Base-by-base conservation (phyloP, 2,113 vertebrate species). In the Otocyon megalotis region DNA sequence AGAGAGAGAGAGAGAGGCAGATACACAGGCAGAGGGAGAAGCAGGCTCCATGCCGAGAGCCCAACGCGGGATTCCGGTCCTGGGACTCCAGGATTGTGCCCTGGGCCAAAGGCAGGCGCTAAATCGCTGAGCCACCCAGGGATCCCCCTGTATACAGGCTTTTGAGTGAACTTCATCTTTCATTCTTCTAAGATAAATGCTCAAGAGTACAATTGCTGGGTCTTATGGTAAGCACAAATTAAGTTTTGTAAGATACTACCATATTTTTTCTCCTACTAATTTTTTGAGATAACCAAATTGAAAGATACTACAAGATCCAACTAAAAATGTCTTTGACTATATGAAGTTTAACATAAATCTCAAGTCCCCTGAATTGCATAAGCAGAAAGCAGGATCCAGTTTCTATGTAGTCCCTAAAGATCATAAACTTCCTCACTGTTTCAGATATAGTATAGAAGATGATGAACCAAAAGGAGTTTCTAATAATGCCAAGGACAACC, bases 141-240 rank as follows among this genome's bases (percentile, higher is more conserved):
- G 43, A 43, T 43, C 43, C 43, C 43, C 43, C 43, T 35, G 15
- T 58, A n/a, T 12, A 13, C 3, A 37, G n/a, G 22, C 13, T 90
- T 81, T 88, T 60, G 32, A 54, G 22, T 35, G 56, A 81, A 54
- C 6, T 28, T 26, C 35, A 1, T 4, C 50, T 95, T 90, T 93
- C 43, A 74, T 22, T 93, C 77, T 6, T 82, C 20, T 65, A 35
- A 35, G 37, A 83, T 79, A 72, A 84, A 76, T 17, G 2, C 17
- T 87, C 32, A 32, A 50, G 86, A 19, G n/a, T 65, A 11, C 19
- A 67, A 62, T 76, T 80, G 22, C 37, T 82, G 53, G 80, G 10
- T 96, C 80, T 89, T 81, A 62, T 56, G 72, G 65, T 62, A 62
- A 90, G 50, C 43, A 81, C 56, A 88, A 79, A 79, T 76, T 88